Evolutionary conservation across 2,888 invertebrate genomes (phyloP), one percentile per base, ranked within the genome.

Genomic region (Apocheima hispidaria): DNA sequence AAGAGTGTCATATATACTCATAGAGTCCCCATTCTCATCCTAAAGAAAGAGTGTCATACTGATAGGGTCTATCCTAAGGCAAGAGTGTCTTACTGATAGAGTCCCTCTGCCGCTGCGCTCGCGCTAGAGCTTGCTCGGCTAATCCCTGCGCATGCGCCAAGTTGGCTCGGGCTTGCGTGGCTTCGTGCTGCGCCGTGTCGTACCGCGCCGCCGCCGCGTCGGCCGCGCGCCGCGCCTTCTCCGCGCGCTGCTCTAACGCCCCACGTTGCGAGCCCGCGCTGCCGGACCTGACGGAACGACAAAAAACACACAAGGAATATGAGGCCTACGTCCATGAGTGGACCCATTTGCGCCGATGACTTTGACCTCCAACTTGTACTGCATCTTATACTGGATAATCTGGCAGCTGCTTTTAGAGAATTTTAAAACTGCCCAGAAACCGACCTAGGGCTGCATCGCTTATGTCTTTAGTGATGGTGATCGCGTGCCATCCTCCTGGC

Each of bases 111-210:
- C 66, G 61, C n/a, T 69, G 69, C 40, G 69, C 69, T 2, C 61
- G 48, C 33, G 81, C 78, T 43, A 66, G 62, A 61, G 79, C 73
- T 43, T 73, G 77, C 30, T 84, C 84, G 52, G 74, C 76, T 41
- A 69, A 79, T 16, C 69, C 75, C 63, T 76, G 74, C 63, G 73
- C 75, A 61, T 71, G 81, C 69, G 77, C 72, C 2, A 66, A 70
- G 74, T 77, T 58, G 38, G 78, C 81, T 35, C 91, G 83, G 63
- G 88, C 85, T 77, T 87, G 87, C 70, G 63, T 64, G 30, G 85
- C 86, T 59, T 84, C 84, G 79, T 86, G 76, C 71, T 84, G 83
- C 71, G 87, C 87, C 28, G 91, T 91, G 74, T 65, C 71, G 78
- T 78, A 83, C 2, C 90, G 86, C 74, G 89, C 90, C 16, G 73